Evolutionary conservation across 1,140 invertebrate species (phyloP).

Genomic region (Phenacoccus solenopsis): DNA sequence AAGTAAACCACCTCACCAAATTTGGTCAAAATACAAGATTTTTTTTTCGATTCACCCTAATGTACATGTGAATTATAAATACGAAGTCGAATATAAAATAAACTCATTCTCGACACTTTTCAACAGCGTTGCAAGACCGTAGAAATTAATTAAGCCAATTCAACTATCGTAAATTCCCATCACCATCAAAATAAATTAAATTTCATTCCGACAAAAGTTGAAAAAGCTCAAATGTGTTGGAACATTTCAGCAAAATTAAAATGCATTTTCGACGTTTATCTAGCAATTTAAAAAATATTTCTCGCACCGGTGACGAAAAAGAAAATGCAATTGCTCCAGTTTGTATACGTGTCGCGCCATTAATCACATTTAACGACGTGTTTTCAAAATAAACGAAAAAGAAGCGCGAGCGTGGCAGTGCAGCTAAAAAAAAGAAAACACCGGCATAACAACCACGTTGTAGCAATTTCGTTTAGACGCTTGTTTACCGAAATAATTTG

Average conservation of each 20-base stretch:
- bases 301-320: neutral
- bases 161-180: too few species aligned
- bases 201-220: too few species aligned
- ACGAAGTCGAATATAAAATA: too few species aligned
- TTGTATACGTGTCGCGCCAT: neutral
- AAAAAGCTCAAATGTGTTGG: too few species aligned
- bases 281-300: neutral
- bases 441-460: neutral
- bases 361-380: neutral
- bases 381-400: neutral
- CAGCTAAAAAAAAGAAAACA: neutral
- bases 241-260: neutral
- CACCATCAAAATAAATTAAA: too few species aligned
- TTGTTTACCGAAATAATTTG: neutral
- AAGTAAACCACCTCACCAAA: too few species aligned
- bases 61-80: too few species aligned
- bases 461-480: neutral
- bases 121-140: too few species aligned
- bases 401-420: neutral
- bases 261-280: neutral
- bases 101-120: too few species aligned
- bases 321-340: neutral
- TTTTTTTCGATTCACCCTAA: too few species aligned
- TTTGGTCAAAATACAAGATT: too few species aligned
- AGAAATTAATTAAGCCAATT: too few species aligned